phyloP scores from a whole-genome alignment of 2,113 vertebrate species.

The Acrocephalus arundinaceus region DNA sequence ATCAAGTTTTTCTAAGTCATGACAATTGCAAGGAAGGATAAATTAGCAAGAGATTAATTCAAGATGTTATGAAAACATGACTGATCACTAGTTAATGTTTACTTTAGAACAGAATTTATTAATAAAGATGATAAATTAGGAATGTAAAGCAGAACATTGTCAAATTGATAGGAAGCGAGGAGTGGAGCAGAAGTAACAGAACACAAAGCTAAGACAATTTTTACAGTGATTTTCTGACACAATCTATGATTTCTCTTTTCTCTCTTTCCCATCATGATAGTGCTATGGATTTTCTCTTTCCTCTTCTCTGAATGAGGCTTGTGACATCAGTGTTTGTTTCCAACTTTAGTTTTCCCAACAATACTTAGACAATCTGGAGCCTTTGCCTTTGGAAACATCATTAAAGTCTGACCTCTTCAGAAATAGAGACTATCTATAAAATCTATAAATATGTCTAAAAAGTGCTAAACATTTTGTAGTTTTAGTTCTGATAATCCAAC shows the following conservation, averaged over 20 bases:
- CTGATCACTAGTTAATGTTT: background rate
- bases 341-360: background rate
- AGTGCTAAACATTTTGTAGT: background rate
- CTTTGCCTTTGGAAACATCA: background rate
- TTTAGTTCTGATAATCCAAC: background rate
- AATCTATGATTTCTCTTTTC: background rate
- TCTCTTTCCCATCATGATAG: background rate
- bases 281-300: background rate
- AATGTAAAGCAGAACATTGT: background rate
- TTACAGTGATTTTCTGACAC: background rate
- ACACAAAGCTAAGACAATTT: background rate
- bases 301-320: fast-evolving
- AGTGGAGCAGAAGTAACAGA: background rate
- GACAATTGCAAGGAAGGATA: background rate
- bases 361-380: background rate
- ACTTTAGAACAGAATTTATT: background rate
- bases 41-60: background rate
- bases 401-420: background rate
- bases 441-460: background rate
- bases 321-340: background rate
- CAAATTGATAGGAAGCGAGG: background rate
- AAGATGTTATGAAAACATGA: background rate
- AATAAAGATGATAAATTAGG: background rate
- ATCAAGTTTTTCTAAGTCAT: background rate
- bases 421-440: background rate